Base-by-base conservation (phyloP, 2,888 invertebrate genomes). In the Poecilobothrus nobilitatus region DNA sequence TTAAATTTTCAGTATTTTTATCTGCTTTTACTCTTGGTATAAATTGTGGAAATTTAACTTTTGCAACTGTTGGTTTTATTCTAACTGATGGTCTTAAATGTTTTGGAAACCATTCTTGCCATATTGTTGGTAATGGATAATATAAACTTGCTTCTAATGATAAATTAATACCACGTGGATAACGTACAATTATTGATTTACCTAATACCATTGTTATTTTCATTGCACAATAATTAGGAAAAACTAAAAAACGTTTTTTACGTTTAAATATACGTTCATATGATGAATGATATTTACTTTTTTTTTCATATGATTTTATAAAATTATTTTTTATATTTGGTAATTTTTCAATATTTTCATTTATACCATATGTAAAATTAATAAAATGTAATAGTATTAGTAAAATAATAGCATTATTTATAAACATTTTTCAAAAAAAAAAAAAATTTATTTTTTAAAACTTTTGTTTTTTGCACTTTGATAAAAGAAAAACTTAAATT, bases 71-170 rank as follows among this genome's bases (percentile, higher is more conserved):
- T 0, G 74, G 72, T 8, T 70, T 74, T 1, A 72, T 74, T 20
- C 76, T 73, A 15, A 75, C 74, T 20, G 78, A 76, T 0, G 76
- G 77, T 0, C 78, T 71, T 65, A 78, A 76, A 10, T 77, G 73
- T 53, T 78, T 79, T 0, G 80, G 80, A 67, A 78, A 75, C 18
- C 80, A 74, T 72, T 80, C 80, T 41, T 75, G 73, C 4, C 79
- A 74, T 21, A 72, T 74, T 2, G 76, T 68, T 4, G 77, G 77
- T 65, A 76, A 75, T 1, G 80, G 78, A 73, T 74, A 80, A 64
- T 80, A 80, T 12, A 74, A 37, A 6, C 79, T 79, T 27, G 75
- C 73, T 66, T 80, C 80, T 1, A 79, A 67, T 22, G 66, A 73
- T 67, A 78, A 74, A 21, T 69, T 67, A 1, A 78, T 69, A 0